phyloP scores from a whole-genome alignment of 2,113 vertebrate species.

The Hypanus sabinus region DNA sequence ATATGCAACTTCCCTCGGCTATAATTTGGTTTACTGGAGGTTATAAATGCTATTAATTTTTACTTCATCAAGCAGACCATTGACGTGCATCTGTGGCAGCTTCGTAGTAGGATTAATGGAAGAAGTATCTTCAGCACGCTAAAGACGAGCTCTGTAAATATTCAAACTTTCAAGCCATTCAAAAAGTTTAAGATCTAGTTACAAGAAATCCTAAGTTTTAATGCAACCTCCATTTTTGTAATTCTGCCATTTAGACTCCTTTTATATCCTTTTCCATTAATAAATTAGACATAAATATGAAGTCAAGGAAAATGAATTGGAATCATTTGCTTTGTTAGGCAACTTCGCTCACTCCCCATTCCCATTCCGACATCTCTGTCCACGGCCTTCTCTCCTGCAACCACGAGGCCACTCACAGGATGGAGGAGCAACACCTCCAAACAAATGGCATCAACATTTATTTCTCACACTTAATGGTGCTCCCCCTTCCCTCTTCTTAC shows the following conservation, averaged over 20 bases:
- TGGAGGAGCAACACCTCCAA: too few species aligned
- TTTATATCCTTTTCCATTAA: neutral
- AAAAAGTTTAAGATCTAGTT: neutral
- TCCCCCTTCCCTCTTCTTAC: too few species aligned
- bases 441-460: too few species aligned
- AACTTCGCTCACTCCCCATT: too few species aligned
- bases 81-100: neutral
- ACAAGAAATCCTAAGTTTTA: neutral
- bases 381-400: too few species aligned
- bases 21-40: slow-evolving; percentile 32
- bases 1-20: slow-evolving; percentile 47
- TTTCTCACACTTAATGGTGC: too few species aligned
- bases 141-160: slow-evolving; percentile 21
- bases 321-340: too few species aligned
- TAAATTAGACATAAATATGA: neutral
- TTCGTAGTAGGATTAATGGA: slow-evolving; percentile 22
- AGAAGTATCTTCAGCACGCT: slow-evolving; percentile 11
- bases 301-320: too few species aligned
- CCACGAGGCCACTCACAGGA: too few species aligned
- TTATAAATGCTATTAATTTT: slow-evolving; percentile 35
- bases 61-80: slow-evolving; percentile 15
- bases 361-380: too few species aligned
- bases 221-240: neutral
- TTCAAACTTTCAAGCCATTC: neutral
- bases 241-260: neutral